Conservation (phyloP, 2,888 invertebrate species). For the Plutella xylostella region DNA sequence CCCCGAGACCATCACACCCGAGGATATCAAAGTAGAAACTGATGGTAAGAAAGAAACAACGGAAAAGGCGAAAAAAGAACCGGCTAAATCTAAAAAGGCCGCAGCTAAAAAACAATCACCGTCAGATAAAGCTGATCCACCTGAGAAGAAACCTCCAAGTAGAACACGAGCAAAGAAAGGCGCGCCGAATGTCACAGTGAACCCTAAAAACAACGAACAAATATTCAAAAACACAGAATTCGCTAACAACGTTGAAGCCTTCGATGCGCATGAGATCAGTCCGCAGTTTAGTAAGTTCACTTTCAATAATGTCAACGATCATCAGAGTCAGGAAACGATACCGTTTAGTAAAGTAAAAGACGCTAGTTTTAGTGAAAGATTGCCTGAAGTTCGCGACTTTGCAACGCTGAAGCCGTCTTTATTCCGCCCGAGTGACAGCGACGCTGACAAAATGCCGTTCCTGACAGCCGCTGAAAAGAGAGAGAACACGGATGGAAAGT, state of each 20-base stretch:
- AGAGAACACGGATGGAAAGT: constrained; percentile 47
- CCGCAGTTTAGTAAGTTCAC: constrained; percentile 31
- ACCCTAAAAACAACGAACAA: constrained; percentile 19
- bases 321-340: neutral
- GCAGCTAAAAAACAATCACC: constrained; percentile 17
- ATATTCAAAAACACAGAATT: constrained; percentile 29
- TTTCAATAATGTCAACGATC: constrained; percentile 35
- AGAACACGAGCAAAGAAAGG: constrained; percentile 22
- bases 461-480: constrained; percentile 17
- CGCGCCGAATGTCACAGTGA: constrained; percentile 46
- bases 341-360: constrained; percentile 17
- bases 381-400: constrained; percentile 31
- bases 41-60: neutral
- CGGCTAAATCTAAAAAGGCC: constrained; percentile 1
- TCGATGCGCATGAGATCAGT: constrained; percentile 20
- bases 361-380: constrained; percentile 19
- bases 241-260: constrained; percentile 31
- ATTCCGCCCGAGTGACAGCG: too few relatives aligned
- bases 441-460: too few relatives aligned
- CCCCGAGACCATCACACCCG: neutral
- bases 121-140: constrained; percentile 5
- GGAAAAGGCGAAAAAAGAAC: constrained; percentile 10
- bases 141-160: constrained; percentile 3
- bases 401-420: constrained; percentile 32
- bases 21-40: too few relatives aligned